Conservation (phyloP, 2,113 vertebrate genomes). For the Platanista minor region DNA sequence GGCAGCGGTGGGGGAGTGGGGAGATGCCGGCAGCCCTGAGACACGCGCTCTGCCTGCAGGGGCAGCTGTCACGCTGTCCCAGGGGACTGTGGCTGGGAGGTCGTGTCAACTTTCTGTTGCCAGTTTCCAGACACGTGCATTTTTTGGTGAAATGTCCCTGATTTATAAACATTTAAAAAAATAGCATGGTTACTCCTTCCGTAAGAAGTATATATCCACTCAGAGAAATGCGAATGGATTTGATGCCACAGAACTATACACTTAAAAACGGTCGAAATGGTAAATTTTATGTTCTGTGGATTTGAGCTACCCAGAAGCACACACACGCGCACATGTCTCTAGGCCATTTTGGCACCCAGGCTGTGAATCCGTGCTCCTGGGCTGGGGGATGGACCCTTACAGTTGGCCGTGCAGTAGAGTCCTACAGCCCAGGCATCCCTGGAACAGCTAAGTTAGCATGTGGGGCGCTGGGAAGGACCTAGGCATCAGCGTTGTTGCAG, state of each 20-base stretch:
- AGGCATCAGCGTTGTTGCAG: not conserved
- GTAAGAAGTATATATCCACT: not conserved
- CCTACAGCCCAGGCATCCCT: not conserved
- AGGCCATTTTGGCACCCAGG: not conserved
- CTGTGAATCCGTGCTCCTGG: not conserved
- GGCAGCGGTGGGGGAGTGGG: not conserved
- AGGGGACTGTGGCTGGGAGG: not conserved
- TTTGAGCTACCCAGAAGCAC: not conserved
- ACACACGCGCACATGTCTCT: not conserved
- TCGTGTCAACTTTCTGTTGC: not conserved
- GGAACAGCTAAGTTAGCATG: not conserved
- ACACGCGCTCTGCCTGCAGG: too few relatives aligned
- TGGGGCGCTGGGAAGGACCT: too few relatives aligned
- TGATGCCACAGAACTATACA: not conserved
- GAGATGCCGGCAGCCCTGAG: not conserved
- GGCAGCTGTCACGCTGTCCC: accelerated
- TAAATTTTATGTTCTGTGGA: not conserved
- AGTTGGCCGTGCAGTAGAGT: not conserved
- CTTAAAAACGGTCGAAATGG: not conserved
- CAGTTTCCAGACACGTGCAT: not conserved
- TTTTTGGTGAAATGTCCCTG: not conserved
- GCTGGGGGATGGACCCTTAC: not conserved
- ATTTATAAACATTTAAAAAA: not conserved
- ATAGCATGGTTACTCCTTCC: not conserved
- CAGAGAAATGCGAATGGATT: not conserved